Base-by-base conservation (phyloP, 1,140 invertebrate genomes). In the Lordiphosa mommai region DNA sequence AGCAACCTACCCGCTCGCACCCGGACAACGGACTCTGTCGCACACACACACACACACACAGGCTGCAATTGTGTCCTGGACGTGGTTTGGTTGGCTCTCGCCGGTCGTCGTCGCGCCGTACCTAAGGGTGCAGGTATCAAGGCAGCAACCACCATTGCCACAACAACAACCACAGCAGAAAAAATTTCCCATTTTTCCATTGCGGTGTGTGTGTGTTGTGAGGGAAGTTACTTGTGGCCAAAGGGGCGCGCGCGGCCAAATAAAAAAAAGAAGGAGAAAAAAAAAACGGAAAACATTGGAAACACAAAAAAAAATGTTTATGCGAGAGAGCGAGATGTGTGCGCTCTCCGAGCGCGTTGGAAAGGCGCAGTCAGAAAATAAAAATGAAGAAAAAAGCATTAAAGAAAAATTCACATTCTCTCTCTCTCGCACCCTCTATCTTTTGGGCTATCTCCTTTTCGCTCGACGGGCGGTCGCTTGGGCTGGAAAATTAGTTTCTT, bases 171-270 rank as follows among this genome's bases (percentile, higher is more conserved):
- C 88, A 84, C 86, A 80, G 86, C 86, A 88, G 86, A 46, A 87
- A 88, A 87, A 88, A 86, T 87, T 88, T 88, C 86, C 86, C 86
- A 88, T 88, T 88, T 88, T 88, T 88, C 86, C 86, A 88, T 88
- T 88, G 86, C 72, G 86, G 86, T 69, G 41, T 73, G 38, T 20
- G 40, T 27, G 23, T 27, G 23, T 27, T 27, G 23, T 34, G 41
- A 57, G 49, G 60, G 47, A 61, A 74, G 72, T 63, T 73, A 70
- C 71, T 76, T 76, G 71, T 70, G 72, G 72, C 72, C 72, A 63
- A 43, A 43, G 27, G 68, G 63, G 68, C 23, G 64, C 63, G 67
- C 68, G 68, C 64, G 68, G 68, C 66, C 63, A 66, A 60, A 58
- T 17, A 23, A 43, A 49, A 58, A 59, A 58, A 66, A 52, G n/a